Evolutionary conservation across 2,797 vertebrate genomes (phyloP).

Genomic region (Sciurus vulgaris): DNA sequence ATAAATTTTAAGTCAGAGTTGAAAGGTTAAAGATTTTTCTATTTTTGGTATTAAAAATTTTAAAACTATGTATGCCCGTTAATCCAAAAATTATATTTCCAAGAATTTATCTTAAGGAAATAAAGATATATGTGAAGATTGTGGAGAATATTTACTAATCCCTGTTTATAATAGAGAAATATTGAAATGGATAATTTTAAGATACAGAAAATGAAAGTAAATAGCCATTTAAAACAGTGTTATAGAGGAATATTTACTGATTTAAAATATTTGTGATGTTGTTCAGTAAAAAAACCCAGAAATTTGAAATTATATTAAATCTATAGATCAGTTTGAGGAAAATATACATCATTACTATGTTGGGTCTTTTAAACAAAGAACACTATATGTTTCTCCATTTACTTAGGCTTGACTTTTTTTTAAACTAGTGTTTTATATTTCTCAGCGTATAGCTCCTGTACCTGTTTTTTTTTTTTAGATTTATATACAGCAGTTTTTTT

Average conservation of each 20-base stretch:
- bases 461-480: not conserved
- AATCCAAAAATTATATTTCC: not conserved
- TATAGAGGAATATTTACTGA: not conserved
- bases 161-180: constrained; percentile 32
- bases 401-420: constrained; percentile 22
- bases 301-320: constrained; percentile 43
- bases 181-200: not conserved
- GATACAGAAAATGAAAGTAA: not conserved
- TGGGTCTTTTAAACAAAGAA: not conserved
- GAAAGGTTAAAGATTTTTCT: constrained; percentile 9
- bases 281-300: not conserved
- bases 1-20: constrained; percentile 58
- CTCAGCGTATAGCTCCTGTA: not conserved
- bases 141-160: not conserved
- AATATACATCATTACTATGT: not conserved
- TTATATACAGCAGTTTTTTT: not conserved
- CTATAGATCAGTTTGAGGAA: not conserved
- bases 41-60: constrained; percentile 37
- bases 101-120: constrained; percentile 51
- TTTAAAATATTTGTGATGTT: not conserved
- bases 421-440: not conserved
- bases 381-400: not conserved
- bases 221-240: not conserved
- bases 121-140: constrained; percentile 43
- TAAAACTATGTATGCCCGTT: not conserved